A percentile compares a stretch with the other conserved stretches of the same genome.
These are phyloP conservation scores for Subacronicta megacephala DNA, from an alignment of 2,888 invertebrate species.

Conservation along the genomic window DNA sequence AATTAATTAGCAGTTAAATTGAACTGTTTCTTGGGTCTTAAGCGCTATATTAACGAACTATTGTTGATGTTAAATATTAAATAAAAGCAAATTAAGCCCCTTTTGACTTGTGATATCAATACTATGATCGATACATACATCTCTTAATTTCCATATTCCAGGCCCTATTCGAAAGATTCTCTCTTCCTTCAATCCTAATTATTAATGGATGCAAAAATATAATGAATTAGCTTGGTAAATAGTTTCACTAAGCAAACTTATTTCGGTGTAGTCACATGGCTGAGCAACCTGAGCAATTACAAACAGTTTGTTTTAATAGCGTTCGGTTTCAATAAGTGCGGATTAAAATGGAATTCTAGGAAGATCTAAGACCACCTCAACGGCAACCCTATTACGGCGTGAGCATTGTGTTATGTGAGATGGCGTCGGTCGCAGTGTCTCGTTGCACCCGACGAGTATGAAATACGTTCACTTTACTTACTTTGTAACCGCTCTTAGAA, in stretches of 20 bases:
- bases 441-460: slow-evolving; percentile 57
- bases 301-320: slow-evolving; percentile 11
- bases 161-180: neutral
- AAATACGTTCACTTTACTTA: slow-evolving; percentile 44
- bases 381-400: slow-evolving; percentile 63
- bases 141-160: neutral
- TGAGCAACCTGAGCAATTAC: slow-evolving; percentile 21
- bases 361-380: slow-evolving; percentile 69
- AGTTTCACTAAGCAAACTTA: too few species aligned
- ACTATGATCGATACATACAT: too few species aligned
- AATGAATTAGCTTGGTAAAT: neutral
- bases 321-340: slow-evolving; percentile 32
- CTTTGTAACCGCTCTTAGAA: slow-evolving; percentile 34
- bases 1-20: slow-evolving; percentile 42
- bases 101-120: too few species aligned
- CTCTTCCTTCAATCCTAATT: too few species aligned
- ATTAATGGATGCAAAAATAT: neutral
- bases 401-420: slow-evolving; percentile 70
- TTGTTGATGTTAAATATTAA: neutral
- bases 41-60: slow-evolving; percentile 3
- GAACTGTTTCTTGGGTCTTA: slow-evolving; percentile 20
- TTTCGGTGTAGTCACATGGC: neutral
- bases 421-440: slow-evolving; percentile 63
- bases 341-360: slow-evolving; percentile 59
- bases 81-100: too few species aligned